These are phyloP conservation scores for Zapus hudsonius DNA, from an alignment of 2,113 vertebrate genomes.

Conservation along the genomic window DNA sequence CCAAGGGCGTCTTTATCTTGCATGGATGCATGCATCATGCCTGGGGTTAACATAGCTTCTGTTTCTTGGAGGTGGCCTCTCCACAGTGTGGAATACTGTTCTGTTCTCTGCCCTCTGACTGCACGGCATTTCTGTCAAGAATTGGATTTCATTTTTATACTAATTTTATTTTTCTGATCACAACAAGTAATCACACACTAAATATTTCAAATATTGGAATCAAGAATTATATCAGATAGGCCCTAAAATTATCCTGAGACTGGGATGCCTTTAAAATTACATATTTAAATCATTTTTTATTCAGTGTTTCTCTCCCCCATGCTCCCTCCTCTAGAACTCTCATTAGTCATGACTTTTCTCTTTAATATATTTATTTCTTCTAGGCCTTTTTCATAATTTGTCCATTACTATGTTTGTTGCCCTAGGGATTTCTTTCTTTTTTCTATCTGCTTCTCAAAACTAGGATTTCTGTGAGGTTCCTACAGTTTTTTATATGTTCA, in stretches of 20 bases:
- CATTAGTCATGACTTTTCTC: background rate
- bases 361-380: background rate
- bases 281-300: background rate
- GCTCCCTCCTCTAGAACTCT: background rate
- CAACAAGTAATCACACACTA: background rate
- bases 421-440: background rate
- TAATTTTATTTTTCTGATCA: background rate
- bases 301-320: background rate
- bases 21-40: too few species aligned
- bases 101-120: too few species aligned
- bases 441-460: background rate
- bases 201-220: background rate
- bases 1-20: background rate
- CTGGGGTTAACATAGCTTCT: background rate
- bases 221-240: background rate
- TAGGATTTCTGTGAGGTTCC: background rate
- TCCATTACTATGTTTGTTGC: background rate
- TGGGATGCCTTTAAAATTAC: background rate
- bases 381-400: background rate
- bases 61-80: background rate
- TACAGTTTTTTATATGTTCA: conserved; percentile 5
- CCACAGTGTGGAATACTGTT: too few species aligned
- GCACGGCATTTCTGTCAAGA: background rate
- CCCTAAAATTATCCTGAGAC: background rate
- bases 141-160: background rate